Percentiles rank a stretch among this genome's conserved stretches.
Conservation (phyloP, 2,888 invertebrate genomes). For the Sinhomidia bicolor region DNA sequence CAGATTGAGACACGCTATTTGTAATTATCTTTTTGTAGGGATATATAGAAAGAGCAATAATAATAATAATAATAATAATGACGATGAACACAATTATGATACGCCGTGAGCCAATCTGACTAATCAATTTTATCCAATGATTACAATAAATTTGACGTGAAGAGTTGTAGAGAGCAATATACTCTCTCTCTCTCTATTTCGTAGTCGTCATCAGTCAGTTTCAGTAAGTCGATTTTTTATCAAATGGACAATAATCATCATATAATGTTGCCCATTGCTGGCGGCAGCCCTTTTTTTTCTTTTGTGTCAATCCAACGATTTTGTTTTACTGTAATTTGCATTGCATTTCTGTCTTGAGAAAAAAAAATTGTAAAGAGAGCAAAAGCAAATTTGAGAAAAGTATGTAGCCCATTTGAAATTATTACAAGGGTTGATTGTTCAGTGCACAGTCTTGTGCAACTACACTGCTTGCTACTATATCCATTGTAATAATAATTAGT, state of each 20-base stretch:
- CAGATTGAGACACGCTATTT: constrained; percentile 40
- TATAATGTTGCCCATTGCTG: constrained; percentile 28
- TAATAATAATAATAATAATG: not conserved
- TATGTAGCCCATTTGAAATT: not conserved
- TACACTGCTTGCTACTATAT: not conserved
- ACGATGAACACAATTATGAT: constrained; percentile 42
- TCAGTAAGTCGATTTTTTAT: constrained; percentile 46
- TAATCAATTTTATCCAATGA: constrained; percentile 70
- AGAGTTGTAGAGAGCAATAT: constrained; percentile 31
- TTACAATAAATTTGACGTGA: constrained; percentile 52
- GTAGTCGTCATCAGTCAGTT: not conserved
- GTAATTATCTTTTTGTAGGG: constrained; percentile 55
- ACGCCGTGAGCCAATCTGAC: constrained; percentile 72
- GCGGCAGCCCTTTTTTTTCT: constrained; percentile 43
- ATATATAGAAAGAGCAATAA: not conserved
- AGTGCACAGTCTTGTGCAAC: too few relatives aligned
- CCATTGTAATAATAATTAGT: constrained; percentile 33
- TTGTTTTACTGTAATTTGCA: constrained; percentile 6
- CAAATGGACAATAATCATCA: constrained; percentile 50
- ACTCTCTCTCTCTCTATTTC: not conserved
- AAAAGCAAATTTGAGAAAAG: not conserved
- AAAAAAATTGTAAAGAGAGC: constrained; percentile 25
- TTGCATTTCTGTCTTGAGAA: constrained; percentile 7
- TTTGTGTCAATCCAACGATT: constrained; percentile 48
- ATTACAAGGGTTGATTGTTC: too few relatives aligned